These are phyloP conservation scores for Idaea aversata DNA, from an alignment of 2,888 invertebrate species.

Conservation along the genomic window DNA sequence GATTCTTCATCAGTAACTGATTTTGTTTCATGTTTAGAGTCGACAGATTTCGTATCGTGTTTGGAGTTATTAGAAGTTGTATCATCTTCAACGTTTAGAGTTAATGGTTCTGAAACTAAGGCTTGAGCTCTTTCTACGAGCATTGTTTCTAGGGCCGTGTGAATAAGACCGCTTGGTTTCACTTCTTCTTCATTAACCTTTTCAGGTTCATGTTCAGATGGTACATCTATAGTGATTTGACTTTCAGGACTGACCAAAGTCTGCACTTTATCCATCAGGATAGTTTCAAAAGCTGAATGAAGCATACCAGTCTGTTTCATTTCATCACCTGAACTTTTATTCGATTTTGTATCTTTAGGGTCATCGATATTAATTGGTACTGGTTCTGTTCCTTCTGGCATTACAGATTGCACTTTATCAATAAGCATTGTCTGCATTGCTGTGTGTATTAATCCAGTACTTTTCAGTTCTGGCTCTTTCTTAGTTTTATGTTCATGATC, in stretches of 20 bases:
- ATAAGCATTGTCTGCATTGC: constrained; percentile 75
- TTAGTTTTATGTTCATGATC: constrained; percentile 28
- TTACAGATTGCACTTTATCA: constrained; percentile 62
- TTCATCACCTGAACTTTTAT: constrained; percentile 7
- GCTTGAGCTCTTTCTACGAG: constrained; percentile 28
- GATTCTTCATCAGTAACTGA: constrained; percentile 13
- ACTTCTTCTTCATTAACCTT: constrained; percentile 13
- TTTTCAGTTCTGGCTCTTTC: constrained; percentile 24
- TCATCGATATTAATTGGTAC: constrained; percentile 15
- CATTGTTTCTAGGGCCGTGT: constrained; percentile 37
- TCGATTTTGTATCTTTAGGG: constrained; percentile 4
- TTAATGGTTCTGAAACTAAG: constrained; percentile 12
- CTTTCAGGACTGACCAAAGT: constrained; percentile 11
- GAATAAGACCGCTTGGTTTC: constrained; percentile 3
- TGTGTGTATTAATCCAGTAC: constrained; percentile 56
- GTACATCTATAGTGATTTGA: constrained; percentile 6
- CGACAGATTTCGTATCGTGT: constrained; percentile 4
- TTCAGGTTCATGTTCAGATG: background rate
- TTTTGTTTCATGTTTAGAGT: background rate
- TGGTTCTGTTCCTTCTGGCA: constrained; percentile 27
- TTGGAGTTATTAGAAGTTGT: background rate
- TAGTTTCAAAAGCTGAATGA: constrained; percentile 12
- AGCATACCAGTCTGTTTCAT: constrained; percentile 19
- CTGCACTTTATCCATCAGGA: constrained; percentile 16
- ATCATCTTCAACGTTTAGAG: background rate